These are phyloP conservation scores for Mythimna ferrago DNA, from an alignment of 2,888 invertebrate genomes.

Conservation along the genomic window DNA sequence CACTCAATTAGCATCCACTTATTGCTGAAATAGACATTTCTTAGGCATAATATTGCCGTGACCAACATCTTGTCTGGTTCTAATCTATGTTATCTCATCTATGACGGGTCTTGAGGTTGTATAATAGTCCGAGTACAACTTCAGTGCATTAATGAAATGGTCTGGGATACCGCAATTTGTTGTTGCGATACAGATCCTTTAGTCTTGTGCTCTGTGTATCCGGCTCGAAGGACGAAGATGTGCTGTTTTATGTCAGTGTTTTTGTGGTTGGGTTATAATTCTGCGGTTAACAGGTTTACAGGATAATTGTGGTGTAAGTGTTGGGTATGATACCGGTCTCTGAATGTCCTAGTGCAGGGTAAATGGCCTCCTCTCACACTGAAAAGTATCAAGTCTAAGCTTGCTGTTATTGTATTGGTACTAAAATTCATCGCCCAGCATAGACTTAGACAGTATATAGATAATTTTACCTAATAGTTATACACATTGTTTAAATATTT, in stretches of 20 bases:
- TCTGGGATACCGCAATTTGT: slow-evolving; percentile 62
- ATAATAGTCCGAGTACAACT: slow-evolving; percentile 60
- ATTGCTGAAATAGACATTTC: slow-evolving; percentile 24
- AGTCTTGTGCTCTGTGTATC: slow-evolving; percentile 39
- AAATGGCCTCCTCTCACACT: neutral
- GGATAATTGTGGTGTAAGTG: neutral
- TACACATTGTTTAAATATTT: neutral
- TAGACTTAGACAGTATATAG: neutral
- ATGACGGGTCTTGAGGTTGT: slow-evolving; percentile 48
- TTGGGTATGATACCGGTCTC: no score
- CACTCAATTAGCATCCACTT: slow-evolving; percentile 11
- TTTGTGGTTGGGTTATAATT: slow-evolving; percentile 29
- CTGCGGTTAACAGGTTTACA: neutral
- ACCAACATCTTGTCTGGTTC: slow-evolving; percentile 35
- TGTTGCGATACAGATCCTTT: slow-evolving; percentile 45
- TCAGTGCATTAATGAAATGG: slow-evolving; percentile 62
- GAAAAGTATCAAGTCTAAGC: neutral
- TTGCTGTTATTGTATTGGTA: neutral
- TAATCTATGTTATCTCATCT: slow-evolving; percentile 49
- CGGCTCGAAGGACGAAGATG: slow-evolving; percentile 25
- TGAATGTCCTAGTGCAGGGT: neutral
- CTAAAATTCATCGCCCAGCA: neutral
- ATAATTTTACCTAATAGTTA: neutral
- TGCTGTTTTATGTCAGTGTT: slow-evolving; percentile 15
- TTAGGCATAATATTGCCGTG: slow-evolving; percentile 44